Conservation (phyloP, 2,797 vertebrate genomes). For the Anguilla marmorata region DNA sequence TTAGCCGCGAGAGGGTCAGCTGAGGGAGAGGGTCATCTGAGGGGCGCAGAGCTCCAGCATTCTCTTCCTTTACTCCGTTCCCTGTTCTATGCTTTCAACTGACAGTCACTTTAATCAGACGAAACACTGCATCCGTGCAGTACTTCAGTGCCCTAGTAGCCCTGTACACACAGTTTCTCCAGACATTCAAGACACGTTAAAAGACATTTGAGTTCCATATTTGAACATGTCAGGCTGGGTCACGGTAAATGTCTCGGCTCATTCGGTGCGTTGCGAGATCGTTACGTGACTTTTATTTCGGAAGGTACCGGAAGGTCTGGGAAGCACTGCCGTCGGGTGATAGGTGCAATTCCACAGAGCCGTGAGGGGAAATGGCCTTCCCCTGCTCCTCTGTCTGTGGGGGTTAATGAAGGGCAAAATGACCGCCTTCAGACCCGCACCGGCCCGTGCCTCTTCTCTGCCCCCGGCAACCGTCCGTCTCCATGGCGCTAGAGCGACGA, state of each 20-base stretch:
- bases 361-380: neutral
- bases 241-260: neutral
- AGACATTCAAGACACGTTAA: neutral
- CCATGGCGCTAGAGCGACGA: slow-evolving; percentile 5
- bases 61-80: neutral
- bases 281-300: no score
- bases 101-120: neutral
- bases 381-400: neutral
- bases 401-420: neutral
- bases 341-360: neutral
- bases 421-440: neutral
- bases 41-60: neutral
- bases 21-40: neutral
- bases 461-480: neutral
- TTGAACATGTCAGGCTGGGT: neutral
- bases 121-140: no score
- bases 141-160: neutral
- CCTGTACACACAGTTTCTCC: neutral
- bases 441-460: neutral
- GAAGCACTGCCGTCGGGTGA: no score
- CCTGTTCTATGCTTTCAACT: neutral
- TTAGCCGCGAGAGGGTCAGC: no score
- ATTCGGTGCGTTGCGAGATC: neutral
- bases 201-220: neutral
- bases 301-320: no score